Evolutionary conservation across 92 coral and sea anemone genomes (phyloP), one percentile per base, ranked within the genome.

Genomic region (Zoanthus sansibaricus): DNA sequence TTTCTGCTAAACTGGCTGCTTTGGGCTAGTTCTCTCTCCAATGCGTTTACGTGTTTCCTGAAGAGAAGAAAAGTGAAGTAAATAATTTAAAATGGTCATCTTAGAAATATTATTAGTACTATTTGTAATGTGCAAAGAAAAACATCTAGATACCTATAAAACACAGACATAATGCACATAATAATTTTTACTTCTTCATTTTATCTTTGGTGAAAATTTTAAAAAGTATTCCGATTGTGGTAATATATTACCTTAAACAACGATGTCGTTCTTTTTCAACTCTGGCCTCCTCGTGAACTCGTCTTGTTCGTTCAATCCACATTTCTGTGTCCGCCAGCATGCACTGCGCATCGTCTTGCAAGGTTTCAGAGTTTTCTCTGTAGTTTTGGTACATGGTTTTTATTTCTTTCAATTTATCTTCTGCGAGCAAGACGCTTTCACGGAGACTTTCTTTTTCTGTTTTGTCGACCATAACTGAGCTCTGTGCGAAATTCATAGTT

Each of bases 331-430:
- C 71, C 10, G 42, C 72, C 14, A 79, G 15, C 17, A 71, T 55
- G 16, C 33, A 33, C 9, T 30, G 11, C 11, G 72, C 84, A 8
- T 79, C 84, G 51, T 79, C 72, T 2, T 16, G 10, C 55, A 79
- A 31, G 68, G 15, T 18, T 59, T 79, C 18, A 15, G 32, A 62
- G 31, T 78, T 78, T 58, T 58, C 71, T 33, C 33, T 9, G 83
- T 78, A 58, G 55, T 25, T 58, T 14, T 13, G 37, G 37, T 58
- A 59, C 56, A 62, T 42, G 10, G 42, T 18, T n/a, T 61, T 59
- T 62, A 56, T 17, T 16, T 78, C 8, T 45, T 78, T 45, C 83
- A 78, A 12, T 56, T 42, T 78, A 13, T 17, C 33, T 78, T 78
- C 83, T 8, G 69, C 83, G 9, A 18, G 32, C 9, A 25, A 8